phyloP scores from a whole-genome alignment of 2,113 vertebrate species.

The Vanacampus margaritifer region DNA sequence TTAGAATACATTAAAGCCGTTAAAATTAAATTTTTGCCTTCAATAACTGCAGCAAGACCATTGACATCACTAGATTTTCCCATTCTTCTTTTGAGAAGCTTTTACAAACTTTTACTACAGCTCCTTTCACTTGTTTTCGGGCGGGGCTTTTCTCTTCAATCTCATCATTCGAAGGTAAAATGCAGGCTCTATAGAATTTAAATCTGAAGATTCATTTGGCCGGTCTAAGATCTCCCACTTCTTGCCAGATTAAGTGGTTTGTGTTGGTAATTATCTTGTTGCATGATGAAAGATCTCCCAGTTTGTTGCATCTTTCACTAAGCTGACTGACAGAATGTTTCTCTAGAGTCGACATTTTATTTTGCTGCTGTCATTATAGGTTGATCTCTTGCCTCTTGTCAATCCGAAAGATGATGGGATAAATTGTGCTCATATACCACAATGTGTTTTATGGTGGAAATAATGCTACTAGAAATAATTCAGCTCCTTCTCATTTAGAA shows the following conservation, averaged over 20 bases:
- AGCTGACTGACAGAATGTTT: neutral
- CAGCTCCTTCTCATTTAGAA: too few species aligned
- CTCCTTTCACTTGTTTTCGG: neutral
- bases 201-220: neutral
- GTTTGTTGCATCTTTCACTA: neutral
- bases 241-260: neutral
- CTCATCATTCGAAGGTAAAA: neutral
- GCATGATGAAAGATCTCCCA: neutral
- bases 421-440: too few species aligned
- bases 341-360: neutral
- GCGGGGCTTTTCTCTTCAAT: neutral
- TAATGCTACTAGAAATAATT: too few species aligned
- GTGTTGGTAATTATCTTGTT: neutral
- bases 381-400: neutral
- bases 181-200: neutral
- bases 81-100: too few species aligned
- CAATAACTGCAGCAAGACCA: too few species aligned
- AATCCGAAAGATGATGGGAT: too few species aligned
- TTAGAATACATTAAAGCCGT: too few species aligned
- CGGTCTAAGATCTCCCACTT: too few species aligned
- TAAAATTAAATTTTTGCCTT: too few species aligned
- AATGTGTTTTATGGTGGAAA: too few species aligned
- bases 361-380: neutral
- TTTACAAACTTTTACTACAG: too few species aligned
- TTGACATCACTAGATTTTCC: too few species aligned